Evolutionary conservation across 2,113 vertebrate species (phyloP).

Genomic region (Archilochus colubris): DNA sequence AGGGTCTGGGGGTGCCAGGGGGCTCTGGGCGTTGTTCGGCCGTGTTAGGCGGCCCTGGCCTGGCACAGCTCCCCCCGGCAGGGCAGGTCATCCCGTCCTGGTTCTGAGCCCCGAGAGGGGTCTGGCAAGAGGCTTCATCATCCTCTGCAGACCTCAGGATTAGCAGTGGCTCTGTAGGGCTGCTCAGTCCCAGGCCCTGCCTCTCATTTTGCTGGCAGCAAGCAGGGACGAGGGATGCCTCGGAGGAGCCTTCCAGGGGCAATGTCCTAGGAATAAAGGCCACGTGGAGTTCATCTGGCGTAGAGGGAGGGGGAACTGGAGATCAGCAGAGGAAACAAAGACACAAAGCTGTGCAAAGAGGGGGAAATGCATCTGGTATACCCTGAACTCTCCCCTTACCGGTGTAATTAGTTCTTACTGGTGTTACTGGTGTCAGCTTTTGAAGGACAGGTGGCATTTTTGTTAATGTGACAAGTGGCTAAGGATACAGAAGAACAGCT

Average conservation of each 20-base stretch:
- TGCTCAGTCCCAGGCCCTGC: not conserved
- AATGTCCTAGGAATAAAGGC: not conserved
- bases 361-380: not conserved
- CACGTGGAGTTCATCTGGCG: not conserved
- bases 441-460: constrained; percentile 38
- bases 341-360: not conserved
- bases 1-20: not conserved
- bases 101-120: no score
- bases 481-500: not conserved
- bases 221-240: not conserved
- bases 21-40: accelerated
- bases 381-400: not conserved
- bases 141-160: not conserved
- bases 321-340: not conserved
- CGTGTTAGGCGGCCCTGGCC: not conserved
- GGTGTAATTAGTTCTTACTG: not conserved
- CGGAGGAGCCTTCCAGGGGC: not conserved
- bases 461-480: not conserved
- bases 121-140: not conserved
- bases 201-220: not conserved
- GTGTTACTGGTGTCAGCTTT: not conserved
- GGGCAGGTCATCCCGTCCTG: no score
- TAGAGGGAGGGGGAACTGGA: accelerated
- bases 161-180: not conserved
- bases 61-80: not conserved